A percentile compares a stretch with the other conserved stretches of the same genome.
These are phyloP conservation scores for Oikopleura dioica DNA, from an alignment of 23 tunicate genomes.

Conservation along the genomic window DNA sequence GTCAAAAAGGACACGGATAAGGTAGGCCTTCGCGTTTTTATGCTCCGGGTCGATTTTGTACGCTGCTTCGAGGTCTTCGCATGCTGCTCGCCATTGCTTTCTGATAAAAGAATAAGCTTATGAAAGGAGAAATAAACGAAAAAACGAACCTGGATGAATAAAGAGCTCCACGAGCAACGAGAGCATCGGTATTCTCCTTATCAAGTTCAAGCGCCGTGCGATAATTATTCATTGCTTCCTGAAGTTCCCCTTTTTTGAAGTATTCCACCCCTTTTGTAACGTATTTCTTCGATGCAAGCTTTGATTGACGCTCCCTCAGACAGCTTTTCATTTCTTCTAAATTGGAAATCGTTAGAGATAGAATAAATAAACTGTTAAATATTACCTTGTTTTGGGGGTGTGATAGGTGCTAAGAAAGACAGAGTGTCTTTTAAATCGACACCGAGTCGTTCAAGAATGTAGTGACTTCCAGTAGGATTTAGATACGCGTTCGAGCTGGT, in stretches of 20 bases:
- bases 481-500: background rate
- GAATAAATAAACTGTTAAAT: too few relatives aligned
- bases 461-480: background rate
- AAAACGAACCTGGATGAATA: constrained; percentile 45
- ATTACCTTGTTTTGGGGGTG: background rate
- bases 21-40: constrained; percentile 60
- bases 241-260: constrained; percentile 22
- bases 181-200: constrained; percentile 46
- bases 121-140: background rate
- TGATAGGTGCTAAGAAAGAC: background rate
- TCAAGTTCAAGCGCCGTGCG: constrained; percentile 69
- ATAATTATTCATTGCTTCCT: constrained; percentile 53
- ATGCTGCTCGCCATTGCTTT: constrained; percentile 21
- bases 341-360: background rate
- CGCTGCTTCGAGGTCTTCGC: constrained; percentile 52
- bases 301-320: background rate
- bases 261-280: constrained; percentile 44
- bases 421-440: background rate
- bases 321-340: background rate
- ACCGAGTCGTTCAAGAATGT: background rate
- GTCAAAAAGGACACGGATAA: constrained; percentile 40
- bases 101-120: background rate
- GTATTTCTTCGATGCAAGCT: background rate
- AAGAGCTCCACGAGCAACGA: constrained; percentile 85
- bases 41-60: constrained; percentile 26